Conservation (phyloP, 1,140 invertebrate genomes). For the Drosophila suzukii region DNA sequence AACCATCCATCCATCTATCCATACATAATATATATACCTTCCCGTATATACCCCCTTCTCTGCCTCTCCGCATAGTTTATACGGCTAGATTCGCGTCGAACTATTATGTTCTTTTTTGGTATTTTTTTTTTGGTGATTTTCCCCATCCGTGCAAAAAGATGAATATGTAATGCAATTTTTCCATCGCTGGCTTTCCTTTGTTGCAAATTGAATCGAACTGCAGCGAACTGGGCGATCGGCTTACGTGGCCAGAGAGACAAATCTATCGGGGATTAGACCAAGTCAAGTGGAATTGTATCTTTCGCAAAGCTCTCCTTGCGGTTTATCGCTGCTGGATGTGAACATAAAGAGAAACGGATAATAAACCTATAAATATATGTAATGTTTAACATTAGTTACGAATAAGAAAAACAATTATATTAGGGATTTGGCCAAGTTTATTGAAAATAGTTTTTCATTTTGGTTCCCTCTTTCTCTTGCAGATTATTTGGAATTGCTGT, state of each 20-base stretch:
- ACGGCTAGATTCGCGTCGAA: conserved; percentile 22
- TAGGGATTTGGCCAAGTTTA: background rate
- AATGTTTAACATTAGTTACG: background rate
- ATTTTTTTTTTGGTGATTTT: conserved; percentile 32
- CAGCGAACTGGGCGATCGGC: conserved; percentile 41
- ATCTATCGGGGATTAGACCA: conserved; percentile 56
- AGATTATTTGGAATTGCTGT: background rate
- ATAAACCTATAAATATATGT: background rate
- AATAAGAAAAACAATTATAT: background rate
- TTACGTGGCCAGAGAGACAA: conserved; percentile 63
- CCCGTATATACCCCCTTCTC: conserved; percentile 8
- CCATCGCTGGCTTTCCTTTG: conserved; percentile 50
- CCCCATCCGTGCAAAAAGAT: conserved; percentile 34
- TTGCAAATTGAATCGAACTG: conserved; percentile 71
- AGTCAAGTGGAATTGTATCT: conserved; percentile 49
- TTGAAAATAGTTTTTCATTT: background rate
- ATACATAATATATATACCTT: conserved; percentile 14
- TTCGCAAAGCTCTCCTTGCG: background rate
- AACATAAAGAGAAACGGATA: background rate
- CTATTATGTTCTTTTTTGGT: conserved; percentile 15
- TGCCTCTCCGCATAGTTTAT: conserved; percentile 7
- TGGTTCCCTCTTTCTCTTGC: background rate
- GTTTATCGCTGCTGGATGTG: conserved; percentile 1
- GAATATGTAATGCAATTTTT: conserved; percentile 68
- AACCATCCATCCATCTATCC: conserved; percentile 13